Percentiles rank a stretch among this genome's conserved stretches.
Evolutionary conservation across 2,888 invertebrate genomes (phyloP).

Genomic region (Pachymerium ferrugineum): DNA sequence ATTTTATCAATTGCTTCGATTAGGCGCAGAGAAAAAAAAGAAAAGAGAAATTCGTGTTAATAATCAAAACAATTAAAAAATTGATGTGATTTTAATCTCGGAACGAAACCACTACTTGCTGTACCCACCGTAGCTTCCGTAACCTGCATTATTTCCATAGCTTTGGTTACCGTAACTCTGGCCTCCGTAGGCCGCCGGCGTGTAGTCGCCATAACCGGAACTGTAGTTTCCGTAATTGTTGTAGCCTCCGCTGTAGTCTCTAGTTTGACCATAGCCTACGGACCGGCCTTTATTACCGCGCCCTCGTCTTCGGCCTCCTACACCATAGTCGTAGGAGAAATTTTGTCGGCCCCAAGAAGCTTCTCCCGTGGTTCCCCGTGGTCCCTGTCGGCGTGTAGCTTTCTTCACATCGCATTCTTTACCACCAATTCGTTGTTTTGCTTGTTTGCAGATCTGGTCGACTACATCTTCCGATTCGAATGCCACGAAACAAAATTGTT

Average conservation of each 20-base stretch:
- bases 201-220: background rate
- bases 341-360: background rate
- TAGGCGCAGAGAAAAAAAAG: background rate
- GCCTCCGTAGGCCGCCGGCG: slow-evolving; percentile 1
- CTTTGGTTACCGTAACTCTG: slow-evolving; percentile 1
- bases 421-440: slow-evolving; percentile 32
- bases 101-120: background rate
- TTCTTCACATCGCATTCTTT: slow-evolving; percentile 32
- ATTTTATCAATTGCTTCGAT: background rate
- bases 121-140: slow-evolving; percentile 31
- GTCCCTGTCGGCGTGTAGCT: slow-evolving; percentile 28
- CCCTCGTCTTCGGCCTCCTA: slow-evolving; percentile 23
- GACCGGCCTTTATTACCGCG: background rate
- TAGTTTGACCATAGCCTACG: slow-evolving; percentile 16
- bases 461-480: slow-evolving; percentile 33
- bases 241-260: slow-evolving; percentile 1
- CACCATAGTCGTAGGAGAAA: slow-evolving; percentile 29
- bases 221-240: background rate
- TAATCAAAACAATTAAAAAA: background rate
- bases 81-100: background rate
- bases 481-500: slow-evolving; percentile 32
- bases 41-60: background rate
- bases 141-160: slow-evolving; percentile 14
- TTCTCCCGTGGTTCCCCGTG: slow-evolving; percentile 10
- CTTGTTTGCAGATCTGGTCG: slow-evolving; percentile 31